Evolutionary conservation across 2,888 invertebrate genomes (phyloP).

Genomic region (Acrobeloides nanus): DNA sequence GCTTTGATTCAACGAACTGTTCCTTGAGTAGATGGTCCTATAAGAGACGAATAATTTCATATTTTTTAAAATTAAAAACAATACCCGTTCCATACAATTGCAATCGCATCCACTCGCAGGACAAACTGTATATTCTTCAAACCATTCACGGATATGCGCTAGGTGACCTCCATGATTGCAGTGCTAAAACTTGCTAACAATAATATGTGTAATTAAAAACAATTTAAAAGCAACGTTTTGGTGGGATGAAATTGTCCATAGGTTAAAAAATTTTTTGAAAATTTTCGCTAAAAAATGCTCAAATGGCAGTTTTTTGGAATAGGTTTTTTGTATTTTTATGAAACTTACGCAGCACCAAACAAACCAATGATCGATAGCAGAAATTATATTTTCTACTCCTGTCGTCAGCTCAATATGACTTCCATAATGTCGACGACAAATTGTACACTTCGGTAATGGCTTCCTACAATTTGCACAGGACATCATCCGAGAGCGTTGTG

Average conservation of each 20-base stretch:
- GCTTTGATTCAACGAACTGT: no score
- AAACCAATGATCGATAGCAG: conserved; percentile 24
- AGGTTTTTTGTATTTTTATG: no score
- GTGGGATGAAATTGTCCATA: no score
- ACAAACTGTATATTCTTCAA: conserved; percentile 18
- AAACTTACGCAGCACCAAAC: conserved; percentile 24
- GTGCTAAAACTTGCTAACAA: conserved; percentile 6
- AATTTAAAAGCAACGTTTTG: no score
- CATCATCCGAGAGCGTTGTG: conserved; percentile 1
- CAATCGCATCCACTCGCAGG: conserved; percentile 15
- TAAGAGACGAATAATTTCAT: no score
- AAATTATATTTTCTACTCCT: background rate
- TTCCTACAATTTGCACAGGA: conserved; percentile 17
- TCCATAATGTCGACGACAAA: conserved; percentile 16
- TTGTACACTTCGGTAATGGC: conserved; percentile 20
- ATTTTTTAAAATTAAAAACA: no score
- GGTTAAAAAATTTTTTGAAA: no score
- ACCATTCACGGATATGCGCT: conserved; percentile 18
- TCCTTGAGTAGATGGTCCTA: no score
- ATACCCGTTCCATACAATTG: no score
- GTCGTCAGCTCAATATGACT: conserved; percentile 11
- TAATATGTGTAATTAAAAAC: no score
- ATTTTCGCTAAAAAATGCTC: no score
- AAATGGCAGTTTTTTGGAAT: conserved; percentile 2
- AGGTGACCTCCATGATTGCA: conserved; percentile 23